Evolutionary conservation across 2,113 vertebrate genomes (phyloP).

Genomic region (Etia nguti): DNA sequence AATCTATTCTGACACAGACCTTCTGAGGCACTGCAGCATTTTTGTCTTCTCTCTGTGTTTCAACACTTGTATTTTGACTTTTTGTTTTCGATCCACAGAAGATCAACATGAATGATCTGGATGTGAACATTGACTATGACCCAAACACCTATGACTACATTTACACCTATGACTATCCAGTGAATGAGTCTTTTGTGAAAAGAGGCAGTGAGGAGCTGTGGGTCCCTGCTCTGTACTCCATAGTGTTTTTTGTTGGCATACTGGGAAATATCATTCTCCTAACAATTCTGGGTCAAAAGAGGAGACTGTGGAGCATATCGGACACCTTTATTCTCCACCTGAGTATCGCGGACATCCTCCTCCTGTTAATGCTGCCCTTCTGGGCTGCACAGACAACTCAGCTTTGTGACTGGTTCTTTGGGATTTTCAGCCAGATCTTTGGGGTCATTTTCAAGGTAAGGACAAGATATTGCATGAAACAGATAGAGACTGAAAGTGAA

Average conservation of each 20-base stretch:
- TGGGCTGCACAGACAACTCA: slow-evolving; percentile 67
- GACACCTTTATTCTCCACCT: slow-evolving; percentile 80
- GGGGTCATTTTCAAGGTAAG: slow-evolving; percentile 73
- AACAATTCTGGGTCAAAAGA: slow-evolving; percentile 60
- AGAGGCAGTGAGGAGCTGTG: slow-evolving; percentile 22
- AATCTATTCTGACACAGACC: background rate
- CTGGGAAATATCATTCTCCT: slow-evolving; percentile 75
- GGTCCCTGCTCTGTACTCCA: slow-evolving; percentile 62
- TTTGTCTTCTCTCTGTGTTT: background rate
- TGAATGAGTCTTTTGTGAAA: background rate
- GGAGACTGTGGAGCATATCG: slow-evolving; percentile 56
- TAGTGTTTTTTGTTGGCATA: slow-evolving; percentile 71
- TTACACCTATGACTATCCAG: background rate
- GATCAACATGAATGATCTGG: slow-evolving; percentile 6
- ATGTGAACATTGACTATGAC: background rate
- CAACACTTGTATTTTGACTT: background rate
- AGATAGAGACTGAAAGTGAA: background rate
- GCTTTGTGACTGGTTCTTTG: slow-evolving; percentile 54
- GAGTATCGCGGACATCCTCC: slow-evolving; percentile 57
- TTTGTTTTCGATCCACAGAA: background rate
- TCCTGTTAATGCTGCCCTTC: slow-evolving; percentile 78
- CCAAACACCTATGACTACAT: slow-evolving; percentile 12
- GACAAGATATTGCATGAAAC: fast-evolving
- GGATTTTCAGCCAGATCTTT: slow-evolving; percentile 68
- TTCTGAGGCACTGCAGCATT: background rate